A percentile compares a stretch with the other conserved stretches of the same genome.
phyloP scores from a whole-genome alignment of 2,888 invertebrate genomes.

The Eupithecia dodoneata region DNA sequence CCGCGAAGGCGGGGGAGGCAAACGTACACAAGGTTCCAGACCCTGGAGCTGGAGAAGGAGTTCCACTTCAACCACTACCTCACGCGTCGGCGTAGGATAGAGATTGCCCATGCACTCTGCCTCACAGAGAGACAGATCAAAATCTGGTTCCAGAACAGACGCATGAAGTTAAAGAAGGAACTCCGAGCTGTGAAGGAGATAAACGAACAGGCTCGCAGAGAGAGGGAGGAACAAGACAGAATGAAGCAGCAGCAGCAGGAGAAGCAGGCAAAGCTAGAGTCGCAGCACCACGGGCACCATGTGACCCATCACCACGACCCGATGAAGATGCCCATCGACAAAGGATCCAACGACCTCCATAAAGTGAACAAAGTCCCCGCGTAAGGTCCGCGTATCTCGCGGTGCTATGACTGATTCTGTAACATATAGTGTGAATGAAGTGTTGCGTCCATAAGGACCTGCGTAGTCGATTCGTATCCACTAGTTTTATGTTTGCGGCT shows the following conservation, averaged over 20 bases:
- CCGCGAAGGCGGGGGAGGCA: constrained; percentile 97
- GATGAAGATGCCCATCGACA: constrained; percentile 89
- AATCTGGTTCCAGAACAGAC: constrained; percentile 98
- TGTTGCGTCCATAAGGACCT: constrained; percentile 78
- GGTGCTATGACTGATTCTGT: constrained; percentile 82
- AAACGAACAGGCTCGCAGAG: constrained; percentile 96
- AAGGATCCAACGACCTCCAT: constrained; percentile 89
- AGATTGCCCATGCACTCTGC: constrained; percentile 98
- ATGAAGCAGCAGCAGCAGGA: constrained; percentile 96
- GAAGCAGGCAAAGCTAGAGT: constrained; percentile 91
- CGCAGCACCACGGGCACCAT: constrained; percentile 88
- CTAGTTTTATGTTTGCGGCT: constrained; percentile 82
- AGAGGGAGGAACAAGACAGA: constrained; percentile 95
- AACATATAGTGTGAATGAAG: constrained; percentile 83
- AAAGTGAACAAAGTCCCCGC: constrained; percentile 92
- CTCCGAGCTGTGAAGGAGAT: constrained; percentile 97
- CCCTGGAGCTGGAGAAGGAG: constrained; percentile 98
- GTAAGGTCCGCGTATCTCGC: constrained; percentile 83
- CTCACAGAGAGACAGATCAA: constrained; percentile 98
- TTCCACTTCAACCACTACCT: constrained; percentile 99
- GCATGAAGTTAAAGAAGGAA: constrained; percentile 99
- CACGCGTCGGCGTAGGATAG: constrained; percentile 97
- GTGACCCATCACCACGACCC: constrained; percentile 89
- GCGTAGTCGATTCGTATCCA: constrained; percentile 82
- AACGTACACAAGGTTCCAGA: constrained; percentile 99